Evolutionary conservation across 2,888 invertebrate species (phyloP).

Genomic region (Dasypogon diadema): DNA sequence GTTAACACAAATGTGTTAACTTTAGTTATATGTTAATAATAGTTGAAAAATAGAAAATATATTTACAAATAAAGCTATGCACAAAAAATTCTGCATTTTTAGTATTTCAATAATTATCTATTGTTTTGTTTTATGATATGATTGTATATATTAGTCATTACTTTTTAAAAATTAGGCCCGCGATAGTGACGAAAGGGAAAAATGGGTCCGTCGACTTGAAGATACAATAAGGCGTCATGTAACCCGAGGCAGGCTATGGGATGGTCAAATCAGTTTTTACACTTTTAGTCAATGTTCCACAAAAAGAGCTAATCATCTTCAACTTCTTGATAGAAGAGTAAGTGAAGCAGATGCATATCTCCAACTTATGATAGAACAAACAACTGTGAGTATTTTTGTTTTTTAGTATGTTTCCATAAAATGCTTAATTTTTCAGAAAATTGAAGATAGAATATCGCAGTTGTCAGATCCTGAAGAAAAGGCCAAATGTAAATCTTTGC

Average conservation of each 20-base stretch:
- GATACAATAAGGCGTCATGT: slow-evolving; percentile 92
- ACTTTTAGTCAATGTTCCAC: slow-evolving; percentile 59
- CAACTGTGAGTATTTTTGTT: slow-evolving; percentile 73
- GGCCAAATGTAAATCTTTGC: slow-evolving; percentile 76
- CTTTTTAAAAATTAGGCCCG: slow-evolving; percentile 77
- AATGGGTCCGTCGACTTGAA: slow-evolving; percentile 96
- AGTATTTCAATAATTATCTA: not conserved
- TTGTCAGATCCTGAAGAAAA: slow-evolving; percentile 77
- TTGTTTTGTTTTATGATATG: too few species aligned
- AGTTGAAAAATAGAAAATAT: too few species aligned
- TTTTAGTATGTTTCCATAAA: not conserved
- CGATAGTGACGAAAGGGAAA: slow-evolving; percentile 93
- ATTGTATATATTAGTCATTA: too few species aligned
- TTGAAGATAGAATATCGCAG: slow-evolving; percentile 76
- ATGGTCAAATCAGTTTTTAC: slow-evolving; percentile 65
- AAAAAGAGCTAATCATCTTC: slow-evolving; percentile 68
- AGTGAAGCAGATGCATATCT: slow-evolving; percentile 96
- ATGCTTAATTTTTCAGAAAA: slow-evolving; percentile 71
- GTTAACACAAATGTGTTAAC: too few species aligned
- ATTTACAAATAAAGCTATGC: too few species aligned
- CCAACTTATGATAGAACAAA: slow-evolving; percentile 94
- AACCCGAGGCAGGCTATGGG: slow-evolving; percentile 70
- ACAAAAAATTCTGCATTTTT: too few species aligned
- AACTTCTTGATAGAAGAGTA: slow-evolving; percentile 89
- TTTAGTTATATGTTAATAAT: too few species aligned